phyloP scores from a whole-genome alignment of 2,797 vertebrate species.

The Atherinosoma microstoma region DNA sequence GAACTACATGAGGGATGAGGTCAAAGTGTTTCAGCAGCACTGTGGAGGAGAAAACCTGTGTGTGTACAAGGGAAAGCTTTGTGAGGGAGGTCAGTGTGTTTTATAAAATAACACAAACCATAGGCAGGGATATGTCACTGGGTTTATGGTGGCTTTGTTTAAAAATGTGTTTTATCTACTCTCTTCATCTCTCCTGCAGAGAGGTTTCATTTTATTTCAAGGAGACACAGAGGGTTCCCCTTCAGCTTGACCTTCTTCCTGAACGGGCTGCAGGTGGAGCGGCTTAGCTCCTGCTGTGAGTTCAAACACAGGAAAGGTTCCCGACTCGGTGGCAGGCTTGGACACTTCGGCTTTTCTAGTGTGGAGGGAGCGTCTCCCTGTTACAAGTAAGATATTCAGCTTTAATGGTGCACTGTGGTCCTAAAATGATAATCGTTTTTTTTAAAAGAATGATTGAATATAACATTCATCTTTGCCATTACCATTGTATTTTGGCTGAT shows the following conservation, averaged over 20 bases:
- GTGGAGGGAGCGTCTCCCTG: conserved; percentile 92
- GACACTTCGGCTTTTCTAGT: conserved; percentile 88
- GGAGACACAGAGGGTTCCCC: conserved; percentile 91
- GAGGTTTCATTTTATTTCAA: conserved; percentile 90
- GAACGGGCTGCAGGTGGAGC: conserved; percentile 91
- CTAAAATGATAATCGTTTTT: neutral
- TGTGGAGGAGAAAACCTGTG: conserved; percentile 97
- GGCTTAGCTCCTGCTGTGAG: conserved; percentile 97
- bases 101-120: neutral
- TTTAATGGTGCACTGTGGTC: neutral
- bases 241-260: conserved; percentile 97
- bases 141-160: neutral
- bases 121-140: neutral
- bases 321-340: conserved; percentile 85
- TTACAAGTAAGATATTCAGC: conserved; percentile 86
- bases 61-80: conserved; percentile 89
- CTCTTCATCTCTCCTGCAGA: conserved; percentile 78
- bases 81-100: conserved; percentile 88
- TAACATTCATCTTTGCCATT: neutral
- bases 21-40: conserved; percentile 94
- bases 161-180: neutral
- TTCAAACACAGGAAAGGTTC: conserved; percentile 89
- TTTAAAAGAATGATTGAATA: neutral
- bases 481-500: neutral
- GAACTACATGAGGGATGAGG: conserved; percentile 86